phyloP scores from a whole-genome alignment of 2,797 vertebrate species.

The Pipistrellus nathusii region DNA sequence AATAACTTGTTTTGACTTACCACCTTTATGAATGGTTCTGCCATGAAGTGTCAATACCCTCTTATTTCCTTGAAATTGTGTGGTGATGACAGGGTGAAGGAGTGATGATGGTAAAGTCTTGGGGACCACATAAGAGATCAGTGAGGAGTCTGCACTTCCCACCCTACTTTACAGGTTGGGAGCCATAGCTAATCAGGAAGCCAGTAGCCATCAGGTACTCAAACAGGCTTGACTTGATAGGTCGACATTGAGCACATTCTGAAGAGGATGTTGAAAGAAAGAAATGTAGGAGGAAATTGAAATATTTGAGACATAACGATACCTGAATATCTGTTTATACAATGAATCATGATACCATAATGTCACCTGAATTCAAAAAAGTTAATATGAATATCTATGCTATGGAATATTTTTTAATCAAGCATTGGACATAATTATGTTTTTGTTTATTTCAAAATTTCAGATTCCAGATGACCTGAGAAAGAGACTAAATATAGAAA shows the following conservation, averaged over 20 bases:
- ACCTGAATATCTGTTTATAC: not conserved
- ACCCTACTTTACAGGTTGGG: not conserved
- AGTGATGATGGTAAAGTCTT: not conserved
- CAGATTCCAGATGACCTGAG: slow-evolving; percentile 93
- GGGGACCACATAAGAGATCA: not conserved
- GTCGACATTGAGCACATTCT: not conserved
- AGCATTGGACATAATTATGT: slow-evolving; percentile 55
- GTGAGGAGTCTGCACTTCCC: not conserved
- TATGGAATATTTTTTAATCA: slow-evolving; percentile 51
- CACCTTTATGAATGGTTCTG: not conserved
- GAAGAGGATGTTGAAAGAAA: not conserved
- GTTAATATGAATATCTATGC: not conserved
- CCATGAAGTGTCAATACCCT: not conserved
- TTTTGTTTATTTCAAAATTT: slow-evolving; percentile 77
- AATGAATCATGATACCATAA: not conserved
- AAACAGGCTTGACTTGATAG: not conserved
- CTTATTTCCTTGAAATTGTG: not conserved
- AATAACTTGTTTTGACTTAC: not conserved
- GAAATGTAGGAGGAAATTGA: not conserved
- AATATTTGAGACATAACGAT: not conserved
- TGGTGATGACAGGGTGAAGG: not conserved
- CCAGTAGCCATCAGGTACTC: not conserved
- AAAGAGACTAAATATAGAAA: slow-evolving; percentile 88
- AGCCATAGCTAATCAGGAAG: not conserved
- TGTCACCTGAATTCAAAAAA: slow-evolving; percentile 39